phyloP scores from a whole-genome alignment of 2,797 vertebrate genomes.

The Oreonectes daqikongensis region DNA sequence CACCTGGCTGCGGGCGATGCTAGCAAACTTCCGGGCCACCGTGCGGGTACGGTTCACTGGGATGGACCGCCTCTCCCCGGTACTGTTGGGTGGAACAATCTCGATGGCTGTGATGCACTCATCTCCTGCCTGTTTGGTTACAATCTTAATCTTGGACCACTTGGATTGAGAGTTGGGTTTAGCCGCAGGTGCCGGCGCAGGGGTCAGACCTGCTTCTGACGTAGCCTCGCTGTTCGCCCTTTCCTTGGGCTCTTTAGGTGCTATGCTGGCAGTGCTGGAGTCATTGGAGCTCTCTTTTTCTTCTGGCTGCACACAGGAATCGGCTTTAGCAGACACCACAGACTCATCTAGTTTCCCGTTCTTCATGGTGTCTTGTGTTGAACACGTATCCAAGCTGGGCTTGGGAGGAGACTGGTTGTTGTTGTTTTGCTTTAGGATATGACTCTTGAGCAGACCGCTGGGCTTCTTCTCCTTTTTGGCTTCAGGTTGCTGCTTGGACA shows the following conservation, averaged over 20 bases:
- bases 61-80: slow-evolving; percentile 82
- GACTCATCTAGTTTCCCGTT: slow-evolving; percentile 86
- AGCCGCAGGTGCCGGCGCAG: slow-evolving; percentile 18
- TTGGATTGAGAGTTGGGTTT: slow-evolving; percentile 79
- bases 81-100: slow-evolving; percentile 87
- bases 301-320: slow-evolving; percentile 73
- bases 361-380: slow-evolving; percentile 77
- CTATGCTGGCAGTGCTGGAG: slow-evolving; percentile 92
- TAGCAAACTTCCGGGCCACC: slow-evolving; percentile 95
- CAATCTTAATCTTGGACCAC: slow-evolving; percentile 99
- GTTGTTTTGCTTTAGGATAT: slow-evolving; percentile 86
- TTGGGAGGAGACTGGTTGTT: slow-evolving; percentile 81
- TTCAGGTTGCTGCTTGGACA: slow-evolving; percentile 86
- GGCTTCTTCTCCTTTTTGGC: slow-evolving; percentile 85
- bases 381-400: slow-evolving; percentile 72
- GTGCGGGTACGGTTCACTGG: slow-evolving; percentile 85
- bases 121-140: slow-evolving; percentile 91
- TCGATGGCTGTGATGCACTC: slow-evolving; percentile 97
- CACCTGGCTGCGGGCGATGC: slow-evolving; percentile 95
- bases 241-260: slow-evolving; percentile 85
- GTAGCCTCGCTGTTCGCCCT: slow-evolving; percentile 74
- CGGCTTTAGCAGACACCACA: slow-evolving; percentile 57
- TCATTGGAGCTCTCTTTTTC: slow-evolving; percentile 97
- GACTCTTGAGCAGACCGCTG: slow-evolving; percentile 82
- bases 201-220: slow-evolving; percentile 66